A percentile compares a stretch with the other conserved stretches of the same genome.
Evolutionary conservation across 2,888 invertebrate species (phyloP).

Genomic region (Epicampocera succincta): DNA sequence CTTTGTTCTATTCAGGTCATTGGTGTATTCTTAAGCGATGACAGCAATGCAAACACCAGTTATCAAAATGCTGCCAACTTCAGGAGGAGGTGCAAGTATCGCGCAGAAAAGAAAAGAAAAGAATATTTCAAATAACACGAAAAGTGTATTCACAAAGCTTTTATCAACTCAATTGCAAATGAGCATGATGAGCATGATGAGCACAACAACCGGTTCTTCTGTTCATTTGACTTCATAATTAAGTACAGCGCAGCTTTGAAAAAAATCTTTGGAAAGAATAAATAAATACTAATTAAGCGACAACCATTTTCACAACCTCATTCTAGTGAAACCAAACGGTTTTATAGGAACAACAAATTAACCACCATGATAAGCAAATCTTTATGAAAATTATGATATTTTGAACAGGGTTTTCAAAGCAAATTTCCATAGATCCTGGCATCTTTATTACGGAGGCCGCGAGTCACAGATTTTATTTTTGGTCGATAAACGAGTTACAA

Average conservation of each 20-base stretch:
- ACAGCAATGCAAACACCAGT: slow-evolving; percentile 56
- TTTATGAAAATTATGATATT: too few relatives aligned
- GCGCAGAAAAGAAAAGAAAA: slow-evolving; percentile 8
- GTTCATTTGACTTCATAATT: background rate
- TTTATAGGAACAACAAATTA: too few relatives aligned
- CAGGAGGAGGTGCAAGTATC: slow-evolving; percentile 7
- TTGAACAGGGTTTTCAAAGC: too few relatives aligned
- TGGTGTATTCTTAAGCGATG: slow-evolving; percentile 61
- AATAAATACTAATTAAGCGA: background rate
- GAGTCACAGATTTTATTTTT: too few relatives aligned
- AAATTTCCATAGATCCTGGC: too few relatives aligned
- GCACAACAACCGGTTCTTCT: slow-evolving; percentile 21
- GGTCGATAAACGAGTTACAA: too few relatives aligned
- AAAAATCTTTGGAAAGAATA: slow-evolving; percentile 7
- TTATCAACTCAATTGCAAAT: slow-evolving; percentile 38
- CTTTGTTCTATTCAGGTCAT: slow-evolving; percentile 58
- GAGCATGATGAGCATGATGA: slow-evolving; percentile 47
- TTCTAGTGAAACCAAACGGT: background rate
- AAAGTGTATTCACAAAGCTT: slow-evolving; percentile 28
- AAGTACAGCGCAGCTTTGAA: background rate
- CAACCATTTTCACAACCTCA: slow-evolving; percentile 4
- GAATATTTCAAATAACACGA: slow-evolving; percentile 8
- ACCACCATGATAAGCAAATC: too few relatives aligned
- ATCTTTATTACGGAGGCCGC: too few relatives aligned
- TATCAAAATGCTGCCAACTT: slow-evolving; percentile 61